A percentile compares a stretch with the other conserved stretches of the same genome.
These are phyloP conservation scores for Prionailurus viverrinus DNA, from an alignment of 2,113 vertebrate genomes.

Conservation along the genomic window DNA sequence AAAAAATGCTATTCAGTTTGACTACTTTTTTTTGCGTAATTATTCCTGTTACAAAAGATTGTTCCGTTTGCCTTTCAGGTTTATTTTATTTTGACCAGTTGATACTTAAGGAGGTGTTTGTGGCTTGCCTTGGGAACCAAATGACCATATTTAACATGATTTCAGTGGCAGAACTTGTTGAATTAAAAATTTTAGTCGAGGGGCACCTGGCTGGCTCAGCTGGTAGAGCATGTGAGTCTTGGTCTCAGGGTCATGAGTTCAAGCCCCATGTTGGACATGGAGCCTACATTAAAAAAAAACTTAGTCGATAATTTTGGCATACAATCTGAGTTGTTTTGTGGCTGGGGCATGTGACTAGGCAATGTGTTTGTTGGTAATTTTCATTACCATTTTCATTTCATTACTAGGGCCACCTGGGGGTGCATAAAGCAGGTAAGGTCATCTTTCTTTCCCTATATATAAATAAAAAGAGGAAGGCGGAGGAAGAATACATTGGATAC, in stretches of 20 bases:
- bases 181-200: slow-evolving; percentile 51
- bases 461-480: background rate
- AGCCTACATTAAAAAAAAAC: background rate
- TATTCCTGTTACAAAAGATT: background rate
- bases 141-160: background rate
- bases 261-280: too few relatives aligned
- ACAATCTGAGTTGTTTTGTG: slow-evolving; percentile 6
- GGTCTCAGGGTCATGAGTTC: too few relatives aligned
- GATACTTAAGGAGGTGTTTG: background rate
- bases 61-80: slow-evolving; percentile 8
- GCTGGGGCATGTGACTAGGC: background rate
- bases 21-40: background rate
- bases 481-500: slow-evolving; percentile 3
- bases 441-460: background rate
- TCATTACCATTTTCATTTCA: background rate
- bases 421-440: slow-evolving; percentile 7
- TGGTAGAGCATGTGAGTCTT: too few relatives aligned
- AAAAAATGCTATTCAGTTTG: background rate
- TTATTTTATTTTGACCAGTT: slow-evolving; percentile 38
- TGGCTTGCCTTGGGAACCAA: slow-evolving; percentile 33
- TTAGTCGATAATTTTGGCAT: background rate
- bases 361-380: slow-evolving; percentile 46
- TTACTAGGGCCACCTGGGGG: background rate
- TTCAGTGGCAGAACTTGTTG: slow-evolving; percentile 31
- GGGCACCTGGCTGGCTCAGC: too few relatives aligned